Conservation (phyloP, 2,113 vertebrate genomes). For the Macrotus californicus region DNA sequence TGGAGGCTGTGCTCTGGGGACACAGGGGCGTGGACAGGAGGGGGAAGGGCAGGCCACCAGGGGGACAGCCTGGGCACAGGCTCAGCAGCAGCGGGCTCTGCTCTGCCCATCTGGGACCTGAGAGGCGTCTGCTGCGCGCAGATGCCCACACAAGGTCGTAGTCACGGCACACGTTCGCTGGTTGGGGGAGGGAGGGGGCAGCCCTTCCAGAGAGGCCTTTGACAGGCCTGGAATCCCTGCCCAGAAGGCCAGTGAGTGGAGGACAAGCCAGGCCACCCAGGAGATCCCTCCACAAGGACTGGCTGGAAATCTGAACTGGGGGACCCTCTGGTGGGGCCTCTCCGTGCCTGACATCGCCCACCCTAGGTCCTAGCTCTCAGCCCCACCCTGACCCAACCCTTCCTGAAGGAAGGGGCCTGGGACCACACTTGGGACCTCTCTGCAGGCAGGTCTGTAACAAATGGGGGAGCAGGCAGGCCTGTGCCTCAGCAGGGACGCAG, state of each 20-base stretch:
- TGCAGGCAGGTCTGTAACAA: not conserved
- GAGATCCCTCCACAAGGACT: not conserved
- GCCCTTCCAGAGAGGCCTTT: not conserved
- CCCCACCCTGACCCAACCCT: not conserved
- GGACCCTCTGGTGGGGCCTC: not conserved
- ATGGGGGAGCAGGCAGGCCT: not conserved
- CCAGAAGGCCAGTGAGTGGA: no score
- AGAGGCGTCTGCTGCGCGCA: not conserved
- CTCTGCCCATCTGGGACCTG: fast-evolving
- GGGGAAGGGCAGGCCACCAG: not conserved
- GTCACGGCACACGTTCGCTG: no score
- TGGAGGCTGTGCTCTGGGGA: not conserved
- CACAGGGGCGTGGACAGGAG: not conserved
- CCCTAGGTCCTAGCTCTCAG: not conserved
- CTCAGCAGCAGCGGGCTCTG: fast-evolving
- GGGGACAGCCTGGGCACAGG: not conserved
- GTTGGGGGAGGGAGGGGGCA: no score
- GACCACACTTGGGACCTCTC: not conserved
- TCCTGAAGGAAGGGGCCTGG: not conserved
- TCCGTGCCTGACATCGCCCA: not conserved
- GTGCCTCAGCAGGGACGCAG: not conserved
- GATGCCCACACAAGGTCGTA: no score
- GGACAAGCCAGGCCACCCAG: not conserved
- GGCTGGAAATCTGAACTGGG: not conserved
- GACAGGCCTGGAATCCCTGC: not conserved